Base-by-base conservation (phyloP, 2,113 vertebrate genomes). In the Boleophthalmus pectinirostris region DNA sequence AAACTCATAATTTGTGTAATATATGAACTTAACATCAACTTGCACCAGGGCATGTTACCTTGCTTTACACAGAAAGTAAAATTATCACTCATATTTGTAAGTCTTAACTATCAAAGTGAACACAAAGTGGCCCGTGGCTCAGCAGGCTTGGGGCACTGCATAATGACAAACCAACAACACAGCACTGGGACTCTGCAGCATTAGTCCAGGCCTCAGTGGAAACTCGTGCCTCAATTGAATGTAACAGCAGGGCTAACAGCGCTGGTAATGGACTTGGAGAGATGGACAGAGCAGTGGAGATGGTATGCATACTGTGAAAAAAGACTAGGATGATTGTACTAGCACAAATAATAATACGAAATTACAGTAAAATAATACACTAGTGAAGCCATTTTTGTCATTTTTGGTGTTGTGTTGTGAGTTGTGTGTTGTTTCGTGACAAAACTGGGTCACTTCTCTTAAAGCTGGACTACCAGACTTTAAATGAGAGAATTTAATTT, bases 151-250 rank as follows among this genome's bases (percentile, higher is more conserved):
- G 43, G 38, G 51, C 29, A 23, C 20, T 20, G 25, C 18, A 6
- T 20, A 24, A 54, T 74, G 63, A 63, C 13, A 43, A 16, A 35
- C 9, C 0, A 33, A 33, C 15, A 66, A 68, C 29, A 58, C 11
- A 46, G 14, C 47, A 57, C 35, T 53, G 53, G 1, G 35, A 74
- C 69, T 69, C 63, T 74, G 25, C 13, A 51, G 45, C 21, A 68
- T 57, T 35, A 73, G 72, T 74, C 57, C 56, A 68, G 25, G 29
- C 20, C 66, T 13, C 54, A 38, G 51, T 74, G 74, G 60, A 74
- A 58, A 71, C 53, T 45, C 43, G 8, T 49, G 14, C 1, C 54
- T 74, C 57, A 51, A 20, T 29, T 33, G 25, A 63, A 38, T 15
- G 10, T 21, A 47, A 47, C 38, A 66, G 64, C n/a, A 21, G 18